These are phyloP conservation scores for Meganola albula DNA, from an alignment of 2,888 invertebrate species.

Conservation along the genomic window DNA sequence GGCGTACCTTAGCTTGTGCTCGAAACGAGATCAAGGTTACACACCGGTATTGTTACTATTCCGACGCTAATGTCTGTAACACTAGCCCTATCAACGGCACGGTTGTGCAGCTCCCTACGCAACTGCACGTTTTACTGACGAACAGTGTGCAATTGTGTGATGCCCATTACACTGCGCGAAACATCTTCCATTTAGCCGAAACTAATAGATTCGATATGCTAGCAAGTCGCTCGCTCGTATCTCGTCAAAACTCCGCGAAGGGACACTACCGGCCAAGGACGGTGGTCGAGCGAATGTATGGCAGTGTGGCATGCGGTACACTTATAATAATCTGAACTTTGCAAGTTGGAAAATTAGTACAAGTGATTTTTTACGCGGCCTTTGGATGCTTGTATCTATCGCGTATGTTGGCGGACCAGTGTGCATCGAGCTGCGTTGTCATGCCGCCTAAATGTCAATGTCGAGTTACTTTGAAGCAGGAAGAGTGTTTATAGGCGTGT, in stretches of 20 bases:
- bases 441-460: constrained; percentile 63
- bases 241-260: constrained; percentile 52
- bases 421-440: constrained; percentile 13
- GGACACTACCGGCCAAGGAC: constrained; percentile 58
- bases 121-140: constrained; percentile 32
- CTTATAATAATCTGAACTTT: constrained; percentile 46
- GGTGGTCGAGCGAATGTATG: constrained; percentile 43
- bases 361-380: constrained; percentile 2
- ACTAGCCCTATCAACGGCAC: too few relatives aligned
- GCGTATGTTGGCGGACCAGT: constrained; percentile 37
- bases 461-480: constrained; percentile 52
- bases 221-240: constrained; percentile 31
- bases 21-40: constrained; percentile 64
- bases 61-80: constrained; percentile 57
- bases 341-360: constrained; percentile 38
- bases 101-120: too few relatives aligned
- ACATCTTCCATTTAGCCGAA: constrained; percentile 23
- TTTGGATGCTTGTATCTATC: constrained; percentile 27
- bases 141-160: constrained; percentile 20
- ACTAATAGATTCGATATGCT: constrained; percentile 27
- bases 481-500: constrained; percentile 53
- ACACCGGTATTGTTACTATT: constrained; percentile 50
- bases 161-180: constrained; percentile 10
- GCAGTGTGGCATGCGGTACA: constrained; percentile 24
- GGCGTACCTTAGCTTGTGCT: constrained; percentile 33